Base-by-base conservation (phyloP, 1,140 invertebrate genomes). In the Neodiprion lecontei region DNA sequence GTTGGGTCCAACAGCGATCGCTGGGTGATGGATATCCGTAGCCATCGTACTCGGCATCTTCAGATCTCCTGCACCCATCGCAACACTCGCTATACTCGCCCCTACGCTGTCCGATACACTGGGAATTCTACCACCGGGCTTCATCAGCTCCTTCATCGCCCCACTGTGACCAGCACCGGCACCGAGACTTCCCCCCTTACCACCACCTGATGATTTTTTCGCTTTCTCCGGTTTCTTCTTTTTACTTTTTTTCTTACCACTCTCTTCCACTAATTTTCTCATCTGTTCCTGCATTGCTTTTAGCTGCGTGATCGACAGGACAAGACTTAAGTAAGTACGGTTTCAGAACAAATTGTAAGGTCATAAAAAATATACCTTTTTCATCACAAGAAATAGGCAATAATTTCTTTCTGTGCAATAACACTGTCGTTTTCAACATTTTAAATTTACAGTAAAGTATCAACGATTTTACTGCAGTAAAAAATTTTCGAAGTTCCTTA, bases 271-370 rank as follows among this genome's bases (percentile, higher is more conserved):
- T 17, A 97, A 87, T 80, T 95, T 95, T 66, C 92, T 92, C 92
- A 98, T 97, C 89, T 97, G 96, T 84, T 99, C 97, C 88, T 98
- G 97, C 88, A 99, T 93, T 21, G 93, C 92, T 78, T 95, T 93
- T 40, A 98, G 86, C 91, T 93, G 77, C 5, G 28, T 40, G 28
- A 40, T 40, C 28, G 28, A 40, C 28, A 40, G 28, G 5, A 40
- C 28, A 40, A 40, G 4, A 40, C 28, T 40, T 40, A 40, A 40
- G 28, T 40, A 40, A 40, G 5, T 40, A 40, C 28, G 28, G 28
- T 40, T 40, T 40, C 28, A 40, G 28, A 40, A 40, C 28, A 40
- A 40, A 40, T 40, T 21, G 17, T 21, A 21, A 21, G 17, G 28
- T 40, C 28, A 40, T 7, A 87, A 86, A 76, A 76, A 78, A 79